Percentiles rank a stretch among this genome's conserved stretches.
Evolutionary conservation across 92 coral and sea anemone species (phyloP).

Genomic region (Epizoanthus scotinus): DNA sequence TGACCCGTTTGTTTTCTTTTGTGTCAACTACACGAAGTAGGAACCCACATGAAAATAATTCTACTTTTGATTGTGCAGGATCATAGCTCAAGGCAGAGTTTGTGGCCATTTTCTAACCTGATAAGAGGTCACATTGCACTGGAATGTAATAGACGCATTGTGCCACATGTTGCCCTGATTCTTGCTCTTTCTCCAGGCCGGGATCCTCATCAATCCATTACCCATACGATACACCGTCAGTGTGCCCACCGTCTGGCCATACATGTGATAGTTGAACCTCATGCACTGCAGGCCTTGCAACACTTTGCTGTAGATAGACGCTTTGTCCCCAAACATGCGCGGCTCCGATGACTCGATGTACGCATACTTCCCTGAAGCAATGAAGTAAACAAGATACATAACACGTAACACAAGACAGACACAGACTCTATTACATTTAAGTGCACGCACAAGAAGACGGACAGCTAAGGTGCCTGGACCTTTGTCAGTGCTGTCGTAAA

Average conservation of each 20-base stretch:
- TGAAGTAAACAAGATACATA: background rate
- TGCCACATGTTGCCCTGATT: conserved; percentile 87
- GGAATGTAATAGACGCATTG: conserved; percentile 70
- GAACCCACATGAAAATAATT: no score
- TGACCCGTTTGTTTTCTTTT: no score
- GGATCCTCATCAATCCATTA: conserved; percentile 66
- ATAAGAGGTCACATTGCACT: conserved; percentile 63
- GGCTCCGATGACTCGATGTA: conserved; percentile 96
- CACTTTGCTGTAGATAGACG: conserved; percentile 77
- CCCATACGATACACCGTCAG: conserved; percentile 76
- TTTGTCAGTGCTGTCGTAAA: no score
- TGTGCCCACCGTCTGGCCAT: conserved; percentile 77
- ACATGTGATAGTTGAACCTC: conserved; percentile 88
- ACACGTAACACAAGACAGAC: background rate
- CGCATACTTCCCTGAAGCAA: conserved; percentile 69
- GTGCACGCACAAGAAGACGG: background rate
- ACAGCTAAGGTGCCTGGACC: no score
- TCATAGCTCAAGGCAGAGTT: no score
- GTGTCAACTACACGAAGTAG: no score
- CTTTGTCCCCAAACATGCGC: conserved; percentile 68
- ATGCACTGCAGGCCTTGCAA: conserved; percentile 82
- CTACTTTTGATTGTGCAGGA: no score
- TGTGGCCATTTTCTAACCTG: conserved; percentile 43
- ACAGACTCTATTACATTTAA: background rate
- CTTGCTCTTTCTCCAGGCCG: conserved; percentile 75